Conservation (phyloP, 2,113 vertebrate genomes). For the Cephalopholis sonnerati region DNA sequence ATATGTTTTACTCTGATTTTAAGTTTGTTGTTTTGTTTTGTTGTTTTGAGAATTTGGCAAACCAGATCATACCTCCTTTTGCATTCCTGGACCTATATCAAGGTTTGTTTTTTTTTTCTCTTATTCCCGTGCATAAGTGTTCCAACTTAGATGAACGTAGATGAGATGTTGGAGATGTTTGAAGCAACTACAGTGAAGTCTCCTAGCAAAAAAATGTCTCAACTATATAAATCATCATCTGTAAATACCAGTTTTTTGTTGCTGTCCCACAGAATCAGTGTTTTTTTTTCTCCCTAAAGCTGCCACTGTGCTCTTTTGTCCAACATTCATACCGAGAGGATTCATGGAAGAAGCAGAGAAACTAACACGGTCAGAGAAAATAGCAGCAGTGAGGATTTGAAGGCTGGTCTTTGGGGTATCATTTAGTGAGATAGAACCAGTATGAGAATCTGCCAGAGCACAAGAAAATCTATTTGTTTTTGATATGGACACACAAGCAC, state of each 20-base stretch:
- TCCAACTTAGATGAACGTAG: background rate
- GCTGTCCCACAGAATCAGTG: background rate
- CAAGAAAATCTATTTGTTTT: constrained; percentile 30
- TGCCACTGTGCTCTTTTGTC: background rate
- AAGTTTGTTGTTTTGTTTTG: background rate
- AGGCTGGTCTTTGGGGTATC: background rate
- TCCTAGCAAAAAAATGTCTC: background rate
- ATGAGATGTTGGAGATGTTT: background rate
- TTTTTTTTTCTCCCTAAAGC: background rate
- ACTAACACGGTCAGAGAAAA: background rate
- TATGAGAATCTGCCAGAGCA: constrained; percentile 36
- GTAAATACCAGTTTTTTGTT: background rate
- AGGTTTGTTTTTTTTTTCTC: background rate
- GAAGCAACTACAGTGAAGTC: background rate
- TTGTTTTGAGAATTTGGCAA: background rate
- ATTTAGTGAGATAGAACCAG: background rate
- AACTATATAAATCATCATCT: background rate
- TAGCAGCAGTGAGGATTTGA: background rate
- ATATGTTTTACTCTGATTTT: too few relatives aligned
- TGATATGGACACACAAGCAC: constrained; percentile 42
- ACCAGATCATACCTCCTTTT: background rate
- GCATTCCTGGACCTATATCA: background rate
- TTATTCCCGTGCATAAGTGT: background rate
- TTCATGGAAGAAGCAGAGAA: background rate
- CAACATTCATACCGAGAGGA: background rate